Percentiles rank a stretch among this genome's conserved stretches.
phyloP scores from a whole-genome alignment of 2,797 vertebrate genomes.

The Mus minutoides region DNA sequence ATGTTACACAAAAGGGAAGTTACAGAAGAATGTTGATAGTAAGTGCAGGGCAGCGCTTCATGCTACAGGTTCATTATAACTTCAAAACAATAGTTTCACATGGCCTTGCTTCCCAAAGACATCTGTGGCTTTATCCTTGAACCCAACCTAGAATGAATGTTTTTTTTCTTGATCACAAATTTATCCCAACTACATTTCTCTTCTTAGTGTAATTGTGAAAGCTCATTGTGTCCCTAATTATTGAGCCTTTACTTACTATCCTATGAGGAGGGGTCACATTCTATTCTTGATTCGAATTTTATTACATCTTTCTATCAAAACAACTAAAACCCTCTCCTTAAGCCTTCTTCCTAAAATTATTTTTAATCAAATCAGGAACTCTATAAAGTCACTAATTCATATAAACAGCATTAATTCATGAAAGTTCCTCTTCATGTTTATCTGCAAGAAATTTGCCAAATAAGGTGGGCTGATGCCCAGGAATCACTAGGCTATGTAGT shows the following conservation, averaged over 20 bases:
- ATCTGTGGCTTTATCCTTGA: not conserved
- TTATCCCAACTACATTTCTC: not conserved
- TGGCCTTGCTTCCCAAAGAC: not conserved
- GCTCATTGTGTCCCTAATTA: not conserved
- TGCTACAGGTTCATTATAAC: not conserved
- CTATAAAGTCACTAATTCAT: not conserved
- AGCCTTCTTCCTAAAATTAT: not conserved
- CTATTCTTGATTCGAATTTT: not conserved
- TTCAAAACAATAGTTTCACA: not conserved
- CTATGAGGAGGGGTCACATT: not conserved
- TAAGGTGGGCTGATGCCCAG: not conserved
- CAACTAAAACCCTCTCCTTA: not conserved
- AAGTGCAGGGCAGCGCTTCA: not conserved
- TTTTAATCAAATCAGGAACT: not conserved
- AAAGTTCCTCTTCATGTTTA: not conserved
- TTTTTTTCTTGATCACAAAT: not conserved
- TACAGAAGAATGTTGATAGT: not conserved
- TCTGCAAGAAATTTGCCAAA: not conserved
- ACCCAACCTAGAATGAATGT: not conserved
- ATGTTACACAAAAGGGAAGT: not conserved
- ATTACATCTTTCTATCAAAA: not conserved
- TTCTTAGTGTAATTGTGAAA: not conserved
- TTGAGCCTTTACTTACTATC: not conserved
- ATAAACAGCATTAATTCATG: not conserved
- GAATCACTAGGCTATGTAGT: not conserved